phyloP scores from a whole-genome alignment of 2,888 invertebrate species.

The Galerucella nymphaeae region DNA sequence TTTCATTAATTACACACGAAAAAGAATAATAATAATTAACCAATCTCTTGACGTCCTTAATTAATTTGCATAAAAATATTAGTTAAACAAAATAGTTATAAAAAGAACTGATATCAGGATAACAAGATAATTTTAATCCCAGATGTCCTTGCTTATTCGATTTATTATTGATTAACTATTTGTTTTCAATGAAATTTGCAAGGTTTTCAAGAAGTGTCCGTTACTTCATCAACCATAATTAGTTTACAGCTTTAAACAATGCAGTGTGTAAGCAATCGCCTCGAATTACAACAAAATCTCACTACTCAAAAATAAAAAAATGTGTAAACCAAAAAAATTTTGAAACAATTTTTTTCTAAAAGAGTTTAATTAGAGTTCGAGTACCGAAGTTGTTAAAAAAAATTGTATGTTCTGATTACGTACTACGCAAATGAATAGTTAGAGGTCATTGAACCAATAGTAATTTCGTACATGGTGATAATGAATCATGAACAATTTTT shows the following conservation, averaged over 20 bases:
- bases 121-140: neutral
- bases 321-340: too few species aligned
- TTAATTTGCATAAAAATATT: constrained; percentile 7
- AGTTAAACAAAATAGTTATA: neutral
- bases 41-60: neutral
- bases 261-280: neutral
- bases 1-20: constrained; percentile 19
- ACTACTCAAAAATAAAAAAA: too few species aligned
- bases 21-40: neutral
- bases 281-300: neutral
- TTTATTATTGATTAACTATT: constrained; percentile 19
- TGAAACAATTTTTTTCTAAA: neutral
- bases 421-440: constrained; percentile 3
- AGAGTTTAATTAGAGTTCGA: neutral
- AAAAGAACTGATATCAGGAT: neutral
- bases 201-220: constrained; percentile 23
- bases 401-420: neutral
- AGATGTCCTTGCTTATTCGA: constrained; percentile 21
- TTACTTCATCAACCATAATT: constrained; percentile 26
- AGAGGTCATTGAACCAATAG: neutral
- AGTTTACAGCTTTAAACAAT: neutral
- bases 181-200: constrained; percentile 25
- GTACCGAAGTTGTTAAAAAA: neutral
- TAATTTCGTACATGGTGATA: neutral
- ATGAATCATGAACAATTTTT: neutral